Evolutionary conservation across 2,113 vertebrate genomes (phyloP).

Genomic region (Spea bombifrons): DNA sequence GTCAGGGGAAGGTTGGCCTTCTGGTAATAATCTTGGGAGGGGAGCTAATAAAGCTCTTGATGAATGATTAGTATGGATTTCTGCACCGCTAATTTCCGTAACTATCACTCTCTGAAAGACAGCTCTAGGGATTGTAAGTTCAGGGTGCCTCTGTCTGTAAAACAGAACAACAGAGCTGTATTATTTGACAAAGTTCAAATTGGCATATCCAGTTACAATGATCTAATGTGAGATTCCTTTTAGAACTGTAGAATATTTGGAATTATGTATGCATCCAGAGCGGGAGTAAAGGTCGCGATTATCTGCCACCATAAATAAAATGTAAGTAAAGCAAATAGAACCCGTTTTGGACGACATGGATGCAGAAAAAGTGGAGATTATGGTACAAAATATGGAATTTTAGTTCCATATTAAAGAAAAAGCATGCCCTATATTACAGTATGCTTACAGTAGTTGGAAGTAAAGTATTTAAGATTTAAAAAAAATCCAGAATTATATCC

Average conservation of each 20-base stretch:
- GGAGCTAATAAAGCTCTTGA: conserved; percentile 89
- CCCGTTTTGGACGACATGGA: too few relatives aligned
- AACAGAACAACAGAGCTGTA: conserved; percentile 80
- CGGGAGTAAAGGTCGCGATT: conserved; percentile 25
- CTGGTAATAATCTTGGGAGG: conserved; percentile 73
- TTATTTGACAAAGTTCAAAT: conserved; percentile 71
- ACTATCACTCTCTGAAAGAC: conserved; percentile 98
- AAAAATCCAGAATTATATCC: too few relatives aligned
- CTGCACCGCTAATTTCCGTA: conserved; percentile 96
- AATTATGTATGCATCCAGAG: conserved; percentile 50
- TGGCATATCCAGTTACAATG: conserved; percentile 66
- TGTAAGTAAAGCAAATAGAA: background rate
- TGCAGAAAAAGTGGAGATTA: too few relatives aligned
- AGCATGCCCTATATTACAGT: too few relatives aligned
- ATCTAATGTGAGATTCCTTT: conserved; percentile 52
- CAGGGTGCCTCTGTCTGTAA: conserved; percentile 71
- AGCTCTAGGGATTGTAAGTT: conserved; percentile 80
- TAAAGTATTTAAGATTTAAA: too few relatives aligned
- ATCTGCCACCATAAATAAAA: background rate
- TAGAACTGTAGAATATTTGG: conserved; percentile 58
- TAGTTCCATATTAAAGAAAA: too few relatives aligned
- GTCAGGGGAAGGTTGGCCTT: conserved; percentile 59
- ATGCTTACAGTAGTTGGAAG: too few relatives aligned
- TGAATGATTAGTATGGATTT: conserved; percentile 93
- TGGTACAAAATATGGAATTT: too few relatives aligned